A percentile compares a stretch with the other conserved stretches of the same genome.
phyloP scores from a whole-genome alignment of 2,888 invertebrate species.

The Amiota minor region DNA sequence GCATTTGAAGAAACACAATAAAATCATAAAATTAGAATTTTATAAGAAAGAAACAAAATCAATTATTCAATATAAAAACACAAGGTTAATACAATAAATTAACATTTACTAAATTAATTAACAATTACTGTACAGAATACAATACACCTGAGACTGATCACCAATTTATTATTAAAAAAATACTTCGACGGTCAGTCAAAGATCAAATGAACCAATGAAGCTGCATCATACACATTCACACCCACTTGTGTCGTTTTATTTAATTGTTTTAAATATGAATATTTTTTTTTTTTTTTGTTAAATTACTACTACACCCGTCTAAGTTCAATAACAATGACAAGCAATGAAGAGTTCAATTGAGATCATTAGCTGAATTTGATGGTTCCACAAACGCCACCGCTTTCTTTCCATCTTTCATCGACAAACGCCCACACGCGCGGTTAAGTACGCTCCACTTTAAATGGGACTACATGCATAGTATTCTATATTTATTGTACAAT shows the following conservation, averaged over 20 bases:
- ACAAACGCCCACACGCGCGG: not conserved
- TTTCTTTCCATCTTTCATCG: not conserved
- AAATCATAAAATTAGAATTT: no score
- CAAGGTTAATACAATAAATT: slow-evolving; percentile 1
- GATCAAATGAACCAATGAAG: not conserved
- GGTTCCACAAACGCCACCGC: not conserved
- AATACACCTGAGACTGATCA: not conserved
- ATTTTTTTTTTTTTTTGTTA: not conserved
- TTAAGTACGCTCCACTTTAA: not conserved
- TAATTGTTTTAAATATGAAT: not conserved
- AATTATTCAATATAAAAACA: no score
- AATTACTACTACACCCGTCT: not conserved
- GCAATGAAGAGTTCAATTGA: slow-evolving; percentile 4
- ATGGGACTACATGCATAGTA: not conserved
- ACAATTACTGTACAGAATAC: not conserved
- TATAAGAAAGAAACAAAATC: no score
- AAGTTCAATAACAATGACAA: slow-evolving; percentile 24
- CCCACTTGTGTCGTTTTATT: slow-evolving; percentile 1
- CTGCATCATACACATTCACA: not conserved
- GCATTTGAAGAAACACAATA: no score
- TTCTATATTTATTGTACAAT: no score
- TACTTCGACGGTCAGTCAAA: not conserved
- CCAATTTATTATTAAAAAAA: not conserved
- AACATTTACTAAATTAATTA: not conserved
- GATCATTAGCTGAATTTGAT: slow-evolving; percentile 4